Conservation (phyloP, 2,113 vertebrate genomes). For the Cebidichthys violaceus region DNA sequence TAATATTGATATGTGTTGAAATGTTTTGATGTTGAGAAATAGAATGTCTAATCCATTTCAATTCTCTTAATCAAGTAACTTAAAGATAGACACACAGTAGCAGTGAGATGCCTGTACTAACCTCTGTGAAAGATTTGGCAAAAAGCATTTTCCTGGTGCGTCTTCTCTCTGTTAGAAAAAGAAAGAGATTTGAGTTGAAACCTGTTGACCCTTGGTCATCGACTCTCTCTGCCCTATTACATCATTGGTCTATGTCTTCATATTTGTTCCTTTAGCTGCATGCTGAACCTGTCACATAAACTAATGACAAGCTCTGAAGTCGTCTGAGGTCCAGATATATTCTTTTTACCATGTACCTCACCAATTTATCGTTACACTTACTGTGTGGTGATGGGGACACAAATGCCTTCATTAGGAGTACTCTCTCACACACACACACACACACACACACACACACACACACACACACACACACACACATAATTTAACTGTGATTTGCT, state of each 20-base stretch:
- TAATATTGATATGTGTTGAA: not conserved
- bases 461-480: conserved; percentile 3
- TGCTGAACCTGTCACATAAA: conserved; percentile 40
- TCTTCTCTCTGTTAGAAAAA: conserved; percentile 1
- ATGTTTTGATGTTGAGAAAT: not conserved
- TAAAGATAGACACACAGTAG: not conserved
- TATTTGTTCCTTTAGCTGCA: conserved; percentile 2
- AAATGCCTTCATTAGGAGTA: conserved; percentile 13
- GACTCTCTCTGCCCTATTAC: not conserved
- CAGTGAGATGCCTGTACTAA: not conserved
- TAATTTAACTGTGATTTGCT: conserved; percentile 50
- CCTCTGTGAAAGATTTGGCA: not conserved
- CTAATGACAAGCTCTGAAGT: conserved; percentile 34
- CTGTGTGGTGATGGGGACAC: conserved; percentile 21
- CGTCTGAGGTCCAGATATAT: not conserved
- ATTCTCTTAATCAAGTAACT: not conserved
- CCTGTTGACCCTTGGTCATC: not conserved
- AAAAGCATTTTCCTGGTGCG: not conserved
- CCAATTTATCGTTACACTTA: conserved; percentile 31
- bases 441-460: conserved; percentile 1
- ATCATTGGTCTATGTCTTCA: conserved; percentile 3
- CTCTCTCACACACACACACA: not conserved
- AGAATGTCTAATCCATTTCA: not conserved
- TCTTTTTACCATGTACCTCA: conserved; percentile 9
- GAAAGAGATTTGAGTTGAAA: conserved; percentile 13